phyloP scores from a whole-genome alignment of 2,797 vertebrate genomes.

The Trematomus bernacchii region DNA sequence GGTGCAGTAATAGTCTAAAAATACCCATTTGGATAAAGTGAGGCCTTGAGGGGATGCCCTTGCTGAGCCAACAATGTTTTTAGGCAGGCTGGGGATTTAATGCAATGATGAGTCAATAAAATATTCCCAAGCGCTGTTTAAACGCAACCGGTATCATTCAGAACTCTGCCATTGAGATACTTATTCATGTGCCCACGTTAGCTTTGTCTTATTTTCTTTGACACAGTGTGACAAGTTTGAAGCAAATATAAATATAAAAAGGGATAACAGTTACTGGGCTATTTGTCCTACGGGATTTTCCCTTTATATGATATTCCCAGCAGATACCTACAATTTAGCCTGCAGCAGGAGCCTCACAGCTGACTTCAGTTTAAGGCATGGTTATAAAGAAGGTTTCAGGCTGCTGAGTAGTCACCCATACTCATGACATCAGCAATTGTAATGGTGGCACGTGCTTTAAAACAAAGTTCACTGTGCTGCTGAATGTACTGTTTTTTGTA shows the following conservation, averaged over 20 bases:
- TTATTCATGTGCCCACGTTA: background rate
- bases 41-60: background rate
- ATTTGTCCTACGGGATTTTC: background rate
- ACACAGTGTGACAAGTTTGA: background rate
- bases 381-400: background rate
- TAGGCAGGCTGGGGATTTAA: background rate
- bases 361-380: background rate
- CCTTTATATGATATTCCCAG: background rate
- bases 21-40: no score
- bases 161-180: background rate
- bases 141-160: background rate
- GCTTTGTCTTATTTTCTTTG: no score
- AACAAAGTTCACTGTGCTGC: conserved; percentile 10
- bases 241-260: background rate
- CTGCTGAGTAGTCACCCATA: background rate
- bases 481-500: background rate
- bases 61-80: background rate
- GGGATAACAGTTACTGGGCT: background rate
- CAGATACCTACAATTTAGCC: background rate
- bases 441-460: background rate
- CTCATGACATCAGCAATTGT: background rate
- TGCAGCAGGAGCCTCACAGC: background rate
- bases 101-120: background rate
- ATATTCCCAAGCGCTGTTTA: background rate
- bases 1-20: no score